Percentiles rank a stretch among this genome's conserved stretches.
Conservation (phyloP, 2,888 invertebrate genomes). For the Diploptera punctata region DNA sequence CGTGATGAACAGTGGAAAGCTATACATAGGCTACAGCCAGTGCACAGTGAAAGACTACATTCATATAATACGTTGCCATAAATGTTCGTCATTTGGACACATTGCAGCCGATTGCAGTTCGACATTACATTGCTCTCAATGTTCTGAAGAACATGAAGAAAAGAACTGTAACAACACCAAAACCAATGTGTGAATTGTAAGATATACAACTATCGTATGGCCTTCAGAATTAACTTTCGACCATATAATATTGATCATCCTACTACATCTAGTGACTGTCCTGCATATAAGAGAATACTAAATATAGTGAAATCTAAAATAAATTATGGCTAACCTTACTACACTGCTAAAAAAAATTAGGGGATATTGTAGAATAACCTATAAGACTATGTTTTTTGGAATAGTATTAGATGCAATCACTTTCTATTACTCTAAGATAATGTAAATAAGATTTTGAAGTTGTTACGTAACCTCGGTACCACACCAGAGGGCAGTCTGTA, state of each 20-base stretch:
- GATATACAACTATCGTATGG: background rate
- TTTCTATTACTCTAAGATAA: too few relatives aligned
- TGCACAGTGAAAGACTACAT: background rate
- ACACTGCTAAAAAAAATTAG: background rate
- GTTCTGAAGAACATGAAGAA: background rate
- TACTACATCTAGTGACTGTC: background rate
- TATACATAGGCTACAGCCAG: background rate
- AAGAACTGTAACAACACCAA: background rate
- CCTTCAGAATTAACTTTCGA: background rate
- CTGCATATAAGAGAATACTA: conserved; percentile 1
- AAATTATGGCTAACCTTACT: background rate
- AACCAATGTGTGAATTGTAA: background rate
- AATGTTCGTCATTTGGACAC: background rate
- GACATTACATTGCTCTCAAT: background rate
- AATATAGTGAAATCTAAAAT: background rate
- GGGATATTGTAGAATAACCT: too few relatives aligned
- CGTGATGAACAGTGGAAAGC: background rate
- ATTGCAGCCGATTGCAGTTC: background rate
- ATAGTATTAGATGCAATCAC: too few relatives aligned
- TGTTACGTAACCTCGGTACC: too few relatives aligned
- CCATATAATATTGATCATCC: background rate
- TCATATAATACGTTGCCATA: background rate
- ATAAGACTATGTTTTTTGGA: too few relatives aligned
- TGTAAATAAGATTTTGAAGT: too few relatives aligned
- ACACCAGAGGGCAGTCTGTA: too few relatives aligned